phyloP scores from a whole-genome alignment of 2,888 invertebrate species.

The Ceratothoa steindachneri region DNA sequence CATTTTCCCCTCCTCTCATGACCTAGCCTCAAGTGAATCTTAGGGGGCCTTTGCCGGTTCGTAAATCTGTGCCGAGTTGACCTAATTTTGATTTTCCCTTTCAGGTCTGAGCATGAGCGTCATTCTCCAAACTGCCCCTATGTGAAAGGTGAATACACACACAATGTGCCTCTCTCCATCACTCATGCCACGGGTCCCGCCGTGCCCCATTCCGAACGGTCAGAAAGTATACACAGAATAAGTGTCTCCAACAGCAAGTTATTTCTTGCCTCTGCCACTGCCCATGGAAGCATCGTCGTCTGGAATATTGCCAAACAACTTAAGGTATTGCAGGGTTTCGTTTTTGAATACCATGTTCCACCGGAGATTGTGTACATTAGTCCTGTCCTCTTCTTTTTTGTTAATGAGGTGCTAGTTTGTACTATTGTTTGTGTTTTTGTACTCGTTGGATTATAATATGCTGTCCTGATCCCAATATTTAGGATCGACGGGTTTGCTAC shows the following conservation, averaged over 20 bases:
- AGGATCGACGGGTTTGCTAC: no score
- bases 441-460: no score
- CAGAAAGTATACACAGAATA: slow-evolving; percentile 29
- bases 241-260: slow-evolving; percentile 36
- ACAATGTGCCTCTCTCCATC: slow-evolving; percentile 85
- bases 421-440: no score
- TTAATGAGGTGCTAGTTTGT: no score
- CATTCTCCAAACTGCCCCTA: slow-evolving; percentile 91
- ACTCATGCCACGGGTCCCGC: slow-evolving; percentile 80
- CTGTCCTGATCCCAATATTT: no score
- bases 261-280: slow-evolving; percentile 38
- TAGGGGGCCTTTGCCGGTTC: no score
- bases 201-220: slow-evolving; percentile 54
- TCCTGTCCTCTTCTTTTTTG: no score
- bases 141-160: slow-evolving; percentile 89
- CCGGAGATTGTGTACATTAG: no score
- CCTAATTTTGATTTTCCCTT: no score
- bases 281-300: slow-evolving; percentile 64
- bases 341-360: not conserved
- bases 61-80: no score
- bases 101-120: slow-evolving; percentile 81
- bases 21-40: no score
- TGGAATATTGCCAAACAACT: slow-evolving; percentile 79
- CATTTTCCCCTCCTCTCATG: no score
- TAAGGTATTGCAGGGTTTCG: slow-evolving; percentile 58